Base-by-base conservation (phyloP, 2,888 invertebrate species). In the Myopa tessellatipennis region DNA sequence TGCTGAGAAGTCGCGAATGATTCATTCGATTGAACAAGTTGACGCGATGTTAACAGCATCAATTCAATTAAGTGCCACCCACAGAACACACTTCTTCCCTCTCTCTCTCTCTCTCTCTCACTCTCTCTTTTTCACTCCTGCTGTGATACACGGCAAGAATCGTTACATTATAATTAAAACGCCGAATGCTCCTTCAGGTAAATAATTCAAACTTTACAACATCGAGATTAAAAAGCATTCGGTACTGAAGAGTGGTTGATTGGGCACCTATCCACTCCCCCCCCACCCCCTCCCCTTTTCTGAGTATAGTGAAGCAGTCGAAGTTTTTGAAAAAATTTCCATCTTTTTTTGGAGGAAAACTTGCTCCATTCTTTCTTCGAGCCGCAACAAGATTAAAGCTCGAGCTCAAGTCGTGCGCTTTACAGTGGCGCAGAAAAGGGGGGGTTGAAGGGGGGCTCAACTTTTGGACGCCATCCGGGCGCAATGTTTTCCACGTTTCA, bases 401-500 rank as follows among this genome's bases (percentile, higher is more conserved):
- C 26, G 26, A 26, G 26, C 26, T 26, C 26, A 26, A 26, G 26
- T 26, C 26, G 70, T 34, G 6, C 34, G 45, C 45, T 45, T 4
- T 45, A 8, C 45, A 45, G 45, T 6, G 45, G 45, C 45, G 45
- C 3, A 10, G 45, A 8, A 45, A 45, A 4, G 34, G 34, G 3
- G 68, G 78, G 78, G 78, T 72, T 67, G 74, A 84, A 10, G 83
- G 83, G 86, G 87, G 85, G 86, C 16, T 16, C 1, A 14, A 55
- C 55, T 86, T 86, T 85, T 86, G 84, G 86, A 86, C 86, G 86
- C 86, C 86, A 86, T 87, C 86, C 86, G 85, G 60, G 45, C 85
- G 86, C 85, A 86, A 86, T 86, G 85, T 87, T 86, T 86, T 84
- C 84, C 85, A 83, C 86, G 85, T 85, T 86, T 86, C 87, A 85